A percentile compares a stretch with the other conserved stretches of the same genome.
Conservation (phyloP, 2,797 vertebrate genomes). For the Hyperoplus immaculatus region DNA sequence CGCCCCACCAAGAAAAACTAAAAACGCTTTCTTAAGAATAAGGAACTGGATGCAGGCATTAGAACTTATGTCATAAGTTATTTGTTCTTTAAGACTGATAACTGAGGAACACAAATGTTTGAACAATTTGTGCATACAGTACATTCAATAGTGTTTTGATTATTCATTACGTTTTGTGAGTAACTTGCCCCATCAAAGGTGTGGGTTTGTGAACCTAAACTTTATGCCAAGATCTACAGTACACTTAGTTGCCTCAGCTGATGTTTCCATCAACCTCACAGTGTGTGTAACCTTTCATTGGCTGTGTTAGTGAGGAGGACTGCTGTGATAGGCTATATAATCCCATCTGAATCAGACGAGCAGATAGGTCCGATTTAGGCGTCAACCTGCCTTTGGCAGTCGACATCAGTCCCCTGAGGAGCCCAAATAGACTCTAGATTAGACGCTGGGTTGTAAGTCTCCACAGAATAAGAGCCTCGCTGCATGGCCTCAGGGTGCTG, state of each 20-base stretch:
- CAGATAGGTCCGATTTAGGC: neutral
- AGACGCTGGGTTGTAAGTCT: conserved; percentile 10
- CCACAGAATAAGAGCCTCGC: neutral
- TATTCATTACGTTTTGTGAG: neutral
- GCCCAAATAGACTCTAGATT: conserved; percentile 21
- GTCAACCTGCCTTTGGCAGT: neutral
- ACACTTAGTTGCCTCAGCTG: neutral
- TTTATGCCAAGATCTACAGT: neutral
- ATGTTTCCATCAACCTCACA: neutral
- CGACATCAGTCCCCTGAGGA: conserved; percentile 2
- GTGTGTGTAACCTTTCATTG: neutral
- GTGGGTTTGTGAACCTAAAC: neutral
- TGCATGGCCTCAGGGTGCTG: neutral
- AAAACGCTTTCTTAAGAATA: neutral
- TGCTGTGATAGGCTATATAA: neutral
- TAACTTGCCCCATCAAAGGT: neutral
- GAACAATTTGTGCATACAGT: neutral
- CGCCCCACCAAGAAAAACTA: neutral
- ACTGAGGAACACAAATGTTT: neutral
- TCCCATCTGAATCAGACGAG: conserved; percentile 3
- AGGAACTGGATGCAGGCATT: neutral
- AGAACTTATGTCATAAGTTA: neutral
- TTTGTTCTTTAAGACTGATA: neutral
- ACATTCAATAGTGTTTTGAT: neutral
- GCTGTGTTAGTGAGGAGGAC: neutral